Base-by-base conservation (phyloP, 2,113 vertebrate species). In the Emydocephalus ijimae region DNA sequence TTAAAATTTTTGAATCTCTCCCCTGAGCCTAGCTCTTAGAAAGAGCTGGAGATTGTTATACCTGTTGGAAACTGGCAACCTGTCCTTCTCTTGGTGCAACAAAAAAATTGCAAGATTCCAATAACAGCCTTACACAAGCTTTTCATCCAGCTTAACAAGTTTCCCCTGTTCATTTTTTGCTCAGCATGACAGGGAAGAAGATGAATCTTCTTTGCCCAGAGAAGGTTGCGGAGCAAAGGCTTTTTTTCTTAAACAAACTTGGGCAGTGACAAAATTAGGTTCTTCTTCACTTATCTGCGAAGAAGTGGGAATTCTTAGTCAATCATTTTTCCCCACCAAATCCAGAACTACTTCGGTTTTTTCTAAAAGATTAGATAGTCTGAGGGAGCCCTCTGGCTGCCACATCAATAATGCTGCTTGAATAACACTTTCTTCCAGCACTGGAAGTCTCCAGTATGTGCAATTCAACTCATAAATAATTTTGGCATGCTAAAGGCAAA, bases 301-400 rank as follows among this genome's bases (percentile, higher is more conserved):
- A 93, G 4, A 34, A 15, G 9, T 89, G 90, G n/a, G 5, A 89
- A 85, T 52, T 59, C 43, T 85, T 43, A 1, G 10, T n/a, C 18
- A 52, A 24, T 7, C 23, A 3, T n/a, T 43, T 4, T 0, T 0
- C 18, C 34, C 7, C 74, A 20, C 18, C 34, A 85, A 50, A 61
- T 26, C 29, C 20, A 24, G 5, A 85, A 87, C 39, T 23, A 29
- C 50, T 45, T 56, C 6, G n/a, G 64, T 14, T 85, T 24, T 55
- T 29, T 43, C 18, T 43, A 3, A 5, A 85, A 48, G 24, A 92
- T 92, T 69, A 88, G 20, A 87, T 57, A 89, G 93, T 91, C 90
- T 56, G 34, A 93, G 90, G 90, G 93, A 3, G 93, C 93, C 93
- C 93, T 93, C 93, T 93, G 26, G 48, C 90, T 89, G 90, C 90